These are phyloP conservation scores for Cheilosia scutellata DNA, from an alignment of 2,888 invertebrate genomes.

Conservation along the genomic window DNA sequence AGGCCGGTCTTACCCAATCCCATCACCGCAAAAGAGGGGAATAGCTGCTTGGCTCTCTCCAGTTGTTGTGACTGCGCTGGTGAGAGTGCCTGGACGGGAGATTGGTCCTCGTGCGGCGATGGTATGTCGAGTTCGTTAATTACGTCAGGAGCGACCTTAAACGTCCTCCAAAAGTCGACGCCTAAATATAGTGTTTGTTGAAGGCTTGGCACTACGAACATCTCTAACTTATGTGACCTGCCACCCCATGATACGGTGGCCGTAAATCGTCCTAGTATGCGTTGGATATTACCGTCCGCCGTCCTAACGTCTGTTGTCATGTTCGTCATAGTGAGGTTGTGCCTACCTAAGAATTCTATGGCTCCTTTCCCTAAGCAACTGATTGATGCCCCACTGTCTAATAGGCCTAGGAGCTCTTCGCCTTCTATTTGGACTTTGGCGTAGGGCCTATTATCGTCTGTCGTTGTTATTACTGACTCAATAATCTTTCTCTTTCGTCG, in stretches of 20 bases:
- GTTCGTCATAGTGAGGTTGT: background rate
- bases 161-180: too few species aligned
- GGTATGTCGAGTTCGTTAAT: background rate
- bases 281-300: background rate
- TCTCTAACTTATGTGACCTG: background rate
- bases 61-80: background rate
- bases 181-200: background rate
- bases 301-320: background rate
- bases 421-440: background rate
- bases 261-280: too few species aligned
- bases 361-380: conserved; percentile 14
- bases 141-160: too few species aligned
- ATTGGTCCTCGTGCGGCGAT: background rate
- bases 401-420: background rate
- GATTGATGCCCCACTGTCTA: conserved; percentile 20
- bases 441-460: too few species aligned
- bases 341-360: background rate
- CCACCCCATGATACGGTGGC: background rate
- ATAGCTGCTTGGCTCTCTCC: background rate
- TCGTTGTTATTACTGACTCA: background rate
- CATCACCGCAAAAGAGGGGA: background rate
- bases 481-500: background rate
- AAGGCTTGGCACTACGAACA: background rate
- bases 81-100: background rate
- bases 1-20: conserved; percentile 17